These are phyloP conservation scores for Rotaria magnacalcarata DNA, from an alignment of 2,888 invertebrate genomes.

Conservation along the genomic window DNA sequence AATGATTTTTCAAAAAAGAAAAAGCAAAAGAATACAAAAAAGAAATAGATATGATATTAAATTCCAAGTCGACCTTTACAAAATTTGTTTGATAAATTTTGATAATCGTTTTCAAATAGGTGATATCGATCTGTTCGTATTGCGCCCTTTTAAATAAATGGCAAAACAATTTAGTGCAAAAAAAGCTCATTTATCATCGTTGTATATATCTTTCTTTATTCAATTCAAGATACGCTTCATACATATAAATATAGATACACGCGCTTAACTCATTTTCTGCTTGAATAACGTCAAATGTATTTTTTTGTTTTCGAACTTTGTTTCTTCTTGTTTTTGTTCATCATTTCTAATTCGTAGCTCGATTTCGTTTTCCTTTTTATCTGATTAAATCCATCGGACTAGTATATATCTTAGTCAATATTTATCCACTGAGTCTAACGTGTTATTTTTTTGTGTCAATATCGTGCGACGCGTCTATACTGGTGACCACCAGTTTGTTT, in stretches of 20 bases:
- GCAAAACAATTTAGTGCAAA: neutral
- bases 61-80: neutral
- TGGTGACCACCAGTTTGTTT: conserved; percentile 18
- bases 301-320: neutral
- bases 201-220: neutral
- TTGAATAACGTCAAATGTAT: neutral
- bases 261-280: conserved; percentile 16
- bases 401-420: conserved; percentile 20
- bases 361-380: neutral
- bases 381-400: conserved; percentile 7
- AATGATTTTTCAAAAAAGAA: neutral
- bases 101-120: conserved; percentile 7
- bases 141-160: conserved; percentile 4
- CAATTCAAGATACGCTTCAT: neutral
- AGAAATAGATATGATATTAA: neutral
- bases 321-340: neutral
- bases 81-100: neutral
- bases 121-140: neutral
- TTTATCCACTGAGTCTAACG: neutral
- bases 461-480: neutral
- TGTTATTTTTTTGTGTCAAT: conserved; percentile 34
- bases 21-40: too few relatives aligned
- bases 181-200: conserved; percentile 13
- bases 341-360: neutral
- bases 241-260: neutral